Evolutionary conservation across 2,113 vertebrate species (phyloP), one percentile per base, ranked within the genome.

Genomic region (Amphiprion percula): DNA sequence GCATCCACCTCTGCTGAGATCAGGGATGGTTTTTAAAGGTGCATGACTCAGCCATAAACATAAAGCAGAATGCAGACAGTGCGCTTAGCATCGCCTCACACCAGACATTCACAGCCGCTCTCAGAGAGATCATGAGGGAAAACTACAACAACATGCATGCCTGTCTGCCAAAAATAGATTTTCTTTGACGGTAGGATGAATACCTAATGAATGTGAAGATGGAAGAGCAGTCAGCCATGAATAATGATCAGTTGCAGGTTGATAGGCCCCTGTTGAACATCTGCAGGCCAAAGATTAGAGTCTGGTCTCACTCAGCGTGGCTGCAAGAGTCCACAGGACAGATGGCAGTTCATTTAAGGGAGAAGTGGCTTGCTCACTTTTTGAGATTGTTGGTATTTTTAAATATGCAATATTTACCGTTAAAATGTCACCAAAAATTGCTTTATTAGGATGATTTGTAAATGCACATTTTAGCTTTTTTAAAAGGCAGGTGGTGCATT

Each of bases 151-250:
- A 83, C 92, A 87, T 71, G 58, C 86, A 72, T 86, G 82, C 84
- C 66, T 82, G 60, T 74, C 60, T 78, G 77, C 79, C 87, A 82
- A 68, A 87, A 91, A 90, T 90, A 91, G 88, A 90, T 87, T 86
- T 84, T 77, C 77, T 89, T 89, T 85, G 84, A 90, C 68, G 60
- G 76, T 80, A 86, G 58, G 77, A 84, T 93, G 87, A 90, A 89
- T 90, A 74, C 83, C 83, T 88, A 87, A 92, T 88, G 83, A 90
- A 90, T 86, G 85, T 89, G 85, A 91, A 87, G 87, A 85, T 86
- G 80, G 77, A 87, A 56, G 83, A 79, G 82, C 81, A 88, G 85
- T 79, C 83, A 74, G 12, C 67, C 37, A 64, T 87, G 75, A 90
- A 86, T 90, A 87, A 86, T 74, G 76, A 88, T 83, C 76, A 74